Evolutionary conservation across 2,888 invertebrate species (phyloP).

Genomic region (Parnassius smintheus): DNA sequence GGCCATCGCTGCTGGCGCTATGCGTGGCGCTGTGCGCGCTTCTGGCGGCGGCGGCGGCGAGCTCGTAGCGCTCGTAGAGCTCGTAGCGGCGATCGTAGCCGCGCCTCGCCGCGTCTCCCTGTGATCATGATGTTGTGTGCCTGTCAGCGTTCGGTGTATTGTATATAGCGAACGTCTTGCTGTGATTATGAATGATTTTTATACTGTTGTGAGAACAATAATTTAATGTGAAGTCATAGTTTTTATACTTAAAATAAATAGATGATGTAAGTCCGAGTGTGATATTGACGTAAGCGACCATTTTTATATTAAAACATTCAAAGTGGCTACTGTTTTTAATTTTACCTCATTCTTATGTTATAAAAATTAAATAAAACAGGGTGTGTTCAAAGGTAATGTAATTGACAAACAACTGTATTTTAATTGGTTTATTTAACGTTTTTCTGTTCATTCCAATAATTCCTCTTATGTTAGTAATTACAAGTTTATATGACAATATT

Average conservation of each 20-base stretch:
- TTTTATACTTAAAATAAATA: conserved; percentile 80
- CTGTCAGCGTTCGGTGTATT: conserved; percentile 65
- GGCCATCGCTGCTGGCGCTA: conserved; percentile 25
- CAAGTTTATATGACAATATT: conserved; percentile 80
- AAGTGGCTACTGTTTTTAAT: conserved; percentile 40
- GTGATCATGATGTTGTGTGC: conserved; percentile 68
- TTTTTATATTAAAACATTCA: conserved; percentile 78
- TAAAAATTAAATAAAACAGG: background rate
- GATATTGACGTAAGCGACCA: conserved; percentile 77
- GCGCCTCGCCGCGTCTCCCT: conserved; percentile 50
- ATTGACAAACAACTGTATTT: conserved; percentile 69
- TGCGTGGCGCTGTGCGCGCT: conserved; percentile 26
- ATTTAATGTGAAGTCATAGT: conserved; percentile 80
- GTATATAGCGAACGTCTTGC: conserved; percentile 69
- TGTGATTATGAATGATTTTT: conserved; percentile 73
- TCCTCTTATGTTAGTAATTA: conserved; percentile 80
- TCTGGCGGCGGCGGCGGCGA: conserved; percentile 28
- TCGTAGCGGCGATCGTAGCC: conserved; percentile 34
- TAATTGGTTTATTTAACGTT: conserved; percentile 81
- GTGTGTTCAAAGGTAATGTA: conserved; percentile 44
- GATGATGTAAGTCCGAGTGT: conserved; percentile 80
- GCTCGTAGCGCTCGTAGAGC: conserved; percentile 37
- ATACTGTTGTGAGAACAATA: conserved; percentile 72
- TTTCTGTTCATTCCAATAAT: conserved; percentile 78
- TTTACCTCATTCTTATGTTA: conserved; percentile 2